These are phyloP conservation scores for Apocrypta bakeri DNA, from an alignment of 1,140 invertebrate genomes.

Conservation along the genomic window DNA sequence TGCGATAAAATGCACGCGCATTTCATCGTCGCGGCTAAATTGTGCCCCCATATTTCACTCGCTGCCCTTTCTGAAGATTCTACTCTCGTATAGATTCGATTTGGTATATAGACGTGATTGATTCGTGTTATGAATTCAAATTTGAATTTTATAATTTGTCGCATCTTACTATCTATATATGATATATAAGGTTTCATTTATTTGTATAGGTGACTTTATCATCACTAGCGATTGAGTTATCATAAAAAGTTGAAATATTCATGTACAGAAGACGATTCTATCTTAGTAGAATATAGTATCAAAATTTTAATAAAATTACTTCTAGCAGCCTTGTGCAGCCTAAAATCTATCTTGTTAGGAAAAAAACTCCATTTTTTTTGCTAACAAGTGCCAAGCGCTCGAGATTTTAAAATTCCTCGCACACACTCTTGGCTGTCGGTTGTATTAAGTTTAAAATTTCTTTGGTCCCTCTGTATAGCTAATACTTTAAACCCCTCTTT, in stretches of 20 bases:
- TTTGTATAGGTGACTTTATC: too few species aligned
- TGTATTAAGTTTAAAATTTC: constrained; percentile 48
- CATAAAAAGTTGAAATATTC: too few species aligned
- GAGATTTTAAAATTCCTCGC: constrained; percentile 38
- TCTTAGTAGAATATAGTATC: too few species aligned
- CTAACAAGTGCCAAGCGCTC: too few species aligned
- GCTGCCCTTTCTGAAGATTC: background rate
- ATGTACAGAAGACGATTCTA: too few species aligned
- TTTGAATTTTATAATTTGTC: too few species aligned
- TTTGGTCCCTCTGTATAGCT: background rate
- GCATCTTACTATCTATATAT: too few species aligned
- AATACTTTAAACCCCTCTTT: constrained; percentile 47
- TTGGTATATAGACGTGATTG: too few species aligned
- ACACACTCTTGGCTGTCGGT: constrained; percentile 36
- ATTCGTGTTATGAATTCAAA: too few species aligned
- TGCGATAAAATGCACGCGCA: background rate
- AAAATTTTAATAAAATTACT: constrained; percentile 33
- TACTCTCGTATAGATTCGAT: too few species aligned
- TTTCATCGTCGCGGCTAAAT: constrained; percentile 13
- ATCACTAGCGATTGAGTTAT: too few species aligned
- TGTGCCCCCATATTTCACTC: background rate
- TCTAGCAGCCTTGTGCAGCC: background rate
- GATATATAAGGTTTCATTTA: too few species aligned
- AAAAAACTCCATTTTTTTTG: background rate
- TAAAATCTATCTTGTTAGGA: constrained; percentile 32